Evolutionary conservation across 2,113 vertebrate species (phyloP), one percentile per base, ranked within the genome.

Genomic region (Phaethon lepturus): DNA sequence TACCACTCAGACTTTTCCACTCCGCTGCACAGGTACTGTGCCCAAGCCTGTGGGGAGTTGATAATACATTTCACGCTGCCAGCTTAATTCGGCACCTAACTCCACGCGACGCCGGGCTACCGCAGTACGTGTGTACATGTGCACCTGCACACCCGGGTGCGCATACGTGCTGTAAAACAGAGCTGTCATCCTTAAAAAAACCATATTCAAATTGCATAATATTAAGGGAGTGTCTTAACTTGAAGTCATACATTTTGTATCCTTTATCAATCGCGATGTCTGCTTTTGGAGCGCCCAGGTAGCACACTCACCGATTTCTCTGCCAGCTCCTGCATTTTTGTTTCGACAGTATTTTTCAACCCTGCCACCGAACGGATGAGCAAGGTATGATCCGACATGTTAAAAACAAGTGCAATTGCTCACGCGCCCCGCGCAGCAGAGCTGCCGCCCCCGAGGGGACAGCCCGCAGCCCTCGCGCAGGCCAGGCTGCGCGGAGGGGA

Each of bases 171-270:
- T 72, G 74, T 49, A 82, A 94, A 92, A 49, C 58, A 80, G 38
- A 87, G 87, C 55, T 24, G 31, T 85, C 96, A 76, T 79, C 90
- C 90, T 91, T 94, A 86, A 97, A 96, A 82, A 38, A 55, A 76
- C 33, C 12, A 5, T 13, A 13, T 64, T 52, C 84, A 80, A 86
- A 77, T 93, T 82, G 72, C 18, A 4, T 87, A 67, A 82, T 66
- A 94, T 82, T 91, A 96, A 96, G 17, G 5, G 47, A 66, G 33
- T 11, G 42, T 40, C 75, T 90, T 60, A 10, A 7, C 63, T 59
- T 71, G 52, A 67, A 88, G 56, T 35, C 31, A 59, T 47, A 73
- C 72, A 44, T 86, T 89, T 94, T 75, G 74, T 47, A 93, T 74
- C 44, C 66, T 69, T 94, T 94, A 91, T 69, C 88, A 80, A 31